Base-by-base conservation (phyloP, 1,140 invertebrate genomes). In the Philotrypesis tridentata region DNA sequence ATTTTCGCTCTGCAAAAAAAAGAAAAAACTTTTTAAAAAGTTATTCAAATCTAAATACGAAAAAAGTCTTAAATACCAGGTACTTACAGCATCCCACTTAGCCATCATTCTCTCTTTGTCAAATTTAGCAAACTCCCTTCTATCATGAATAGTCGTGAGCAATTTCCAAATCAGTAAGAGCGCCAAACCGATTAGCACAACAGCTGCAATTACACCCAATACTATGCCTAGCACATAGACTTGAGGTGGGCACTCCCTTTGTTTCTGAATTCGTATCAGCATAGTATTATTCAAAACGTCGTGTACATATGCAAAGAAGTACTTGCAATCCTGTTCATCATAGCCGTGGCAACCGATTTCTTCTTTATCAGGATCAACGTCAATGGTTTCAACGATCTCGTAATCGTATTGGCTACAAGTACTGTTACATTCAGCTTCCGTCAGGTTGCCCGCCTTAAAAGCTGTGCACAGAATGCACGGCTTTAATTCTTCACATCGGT, bases 101-200 rank as follows among this genome's bases (percentile, higher is more conserved):
- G 98, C 97, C 92, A 96, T 97, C 93, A 97, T 95, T 84, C 97
- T 93, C 90, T 99, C 98, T 89, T 99, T 98, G 89, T 99, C 97
- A 91, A 99, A 99, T 86, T 96, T 96, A 17, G 98, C 98, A 91
- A 98, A 99, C 91, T 99, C 99, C 80, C 97, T 92, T 70, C 97
- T 93, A 90, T 99, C 99, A 87, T 99, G 97, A 80, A 99, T 97
- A 23, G 97, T 98, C 6, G 98, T 99, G 1, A 98, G 93, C 76
- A 99, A 93, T 92, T 99, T 99, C 98, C 99, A 99, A 70, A 99
- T 93, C 78, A 99, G 92, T 21, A 99, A 92, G 33, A 99, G 92
- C 29, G 97, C 95, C 63, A 99, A 90, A 7, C 98, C 98, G 83
- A 98, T 94, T 48, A 96, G 91, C 21, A 96, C 92, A 68, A 93